Conservation (phyloP, 2,113 vertebrate species). For the Echinops telfairi region DNA sequence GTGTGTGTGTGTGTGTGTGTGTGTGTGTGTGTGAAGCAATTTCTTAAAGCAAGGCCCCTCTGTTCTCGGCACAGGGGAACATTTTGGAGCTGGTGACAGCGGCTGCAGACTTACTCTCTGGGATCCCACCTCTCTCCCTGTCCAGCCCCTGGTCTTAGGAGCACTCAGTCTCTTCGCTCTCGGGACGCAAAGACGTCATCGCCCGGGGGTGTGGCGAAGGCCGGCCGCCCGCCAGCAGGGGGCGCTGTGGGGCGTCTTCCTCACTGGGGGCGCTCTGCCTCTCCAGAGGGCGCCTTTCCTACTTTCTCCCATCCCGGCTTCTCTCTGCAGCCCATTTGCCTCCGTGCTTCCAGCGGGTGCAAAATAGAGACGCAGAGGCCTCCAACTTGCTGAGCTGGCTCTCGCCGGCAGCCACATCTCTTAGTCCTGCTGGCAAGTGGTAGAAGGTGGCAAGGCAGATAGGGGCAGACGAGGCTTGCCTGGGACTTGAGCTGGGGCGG, state of each 20-base stretch:
- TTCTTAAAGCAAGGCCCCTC: background rate
- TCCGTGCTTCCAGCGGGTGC: background rate
- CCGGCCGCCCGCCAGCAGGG: conserved; percentile 36
- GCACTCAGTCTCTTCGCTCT: background rate
- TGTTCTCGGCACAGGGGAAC: background rate
- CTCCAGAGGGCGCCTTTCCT: background rate
- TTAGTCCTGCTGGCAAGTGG: background rate
- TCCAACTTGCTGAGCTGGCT: conserved; percentile 55
- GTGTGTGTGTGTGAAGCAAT: background rate
- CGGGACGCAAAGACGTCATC: background rate
- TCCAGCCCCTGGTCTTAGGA: background rate
- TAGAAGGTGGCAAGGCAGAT: background rate
- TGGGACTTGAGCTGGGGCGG: background rate
- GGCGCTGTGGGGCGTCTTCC: conserved; percentile 42
- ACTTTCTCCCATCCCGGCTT: conserved; percentile 48
- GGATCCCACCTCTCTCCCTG: background rate
- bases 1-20: background rate
- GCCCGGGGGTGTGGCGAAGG: background rate
- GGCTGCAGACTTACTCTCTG: background rate
- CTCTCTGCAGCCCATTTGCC: conserved; percentile 1
- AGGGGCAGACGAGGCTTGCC: background rate
- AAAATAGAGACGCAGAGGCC: conserved; percentile 10
- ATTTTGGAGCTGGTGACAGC: background rate
- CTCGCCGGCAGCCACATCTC: background rate
- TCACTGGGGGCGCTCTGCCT: background rate